These are phyloP conservation scores for Mesoligia furuncula DNA, from an alignment of 2,888 invertebrate genomes.

Conservation along the genomic window DNA sequence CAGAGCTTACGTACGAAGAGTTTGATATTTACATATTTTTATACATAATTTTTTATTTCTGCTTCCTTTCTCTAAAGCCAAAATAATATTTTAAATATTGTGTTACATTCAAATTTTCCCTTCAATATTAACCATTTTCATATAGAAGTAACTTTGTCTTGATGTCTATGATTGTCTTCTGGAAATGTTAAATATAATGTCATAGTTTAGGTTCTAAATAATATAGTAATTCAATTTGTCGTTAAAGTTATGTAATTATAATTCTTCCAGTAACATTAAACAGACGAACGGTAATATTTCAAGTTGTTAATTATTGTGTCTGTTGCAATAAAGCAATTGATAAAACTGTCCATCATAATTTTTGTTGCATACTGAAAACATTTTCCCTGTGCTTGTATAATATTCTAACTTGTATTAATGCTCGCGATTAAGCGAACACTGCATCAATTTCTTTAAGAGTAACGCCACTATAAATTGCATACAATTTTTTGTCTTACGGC, in stretches of 20 bases:
- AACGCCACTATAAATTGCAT: background rate
- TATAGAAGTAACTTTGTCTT: background rate
- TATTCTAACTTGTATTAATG: background rate
- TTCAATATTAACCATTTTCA: slow-evolving; percentile 11
- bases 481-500: background rate
- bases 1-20: slow-evolving; percentile 33
- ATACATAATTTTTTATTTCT: slow-evolving; percentile 30
- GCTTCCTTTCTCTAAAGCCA: slow-evolving; percentile 25
- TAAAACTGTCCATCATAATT: slow-evolving; percentile 12
- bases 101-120: slow-evolving; percentile 1
- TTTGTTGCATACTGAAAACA: slow-evolving; percentile 29
- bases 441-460: background rate
- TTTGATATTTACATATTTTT: slow-evolving; percentile 41
- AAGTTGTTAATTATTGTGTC: slow-evolving; percentile 1
- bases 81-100: slow-evolving; percentile 4
- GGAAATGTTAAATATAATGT: slow-evolving; percentile 30
- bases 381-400: background rate
- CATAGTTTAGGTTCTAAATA: slow-evolving; percentile 53
- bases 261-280: slow-evolving; percentile 16
- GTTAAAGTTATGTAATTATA: slow-evolving; percentile 39
- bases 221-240: slow-evolving; percentile 35
- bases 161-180: slow-evolving; percentile 9
- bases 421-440: background rate
- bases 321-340: slow-evolving; percentile 31
- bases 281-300: slow-evolving; percentile 16